Percentiles rank a stretch among this genome's conserved stretches.
These are phyloP conservation scores for Tinamus guttatus DNA, from an alignment of 2,113 vertebrate genomes.

Conservation along the genomic window DNA sequence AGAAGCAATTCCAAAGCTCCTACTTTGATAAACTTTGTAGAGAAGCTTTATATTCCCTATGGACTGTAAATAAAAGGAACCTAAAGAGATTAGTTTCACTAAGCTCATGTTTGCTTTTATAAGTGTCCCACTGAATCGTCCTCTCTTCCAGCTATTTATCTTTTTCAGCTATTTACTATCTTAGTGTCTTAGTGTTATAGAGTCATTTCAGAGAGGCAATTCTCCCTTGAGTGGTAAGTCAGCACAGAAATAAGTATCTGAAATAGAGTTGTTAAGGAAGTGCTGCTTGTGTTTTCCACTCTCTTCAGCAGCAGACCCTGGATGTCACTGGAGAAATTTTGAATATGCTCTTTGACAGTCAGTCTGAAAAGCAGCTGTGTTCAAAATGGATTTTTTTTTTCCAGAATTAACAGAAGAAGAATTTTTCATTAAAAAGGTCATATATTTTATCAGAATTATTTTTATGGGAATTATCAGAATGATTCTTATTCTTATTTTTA, in stretches of 20 bases:
- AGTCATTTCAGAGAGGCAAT: not conserved
- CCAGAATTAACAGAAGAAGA: not conserved
- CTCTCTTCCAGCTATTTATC: not conserved
- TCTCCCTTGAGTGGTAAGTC: fast-evolving
- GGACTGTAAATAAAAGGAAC: not conserved
- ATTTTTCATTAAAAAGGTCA: not conserved
- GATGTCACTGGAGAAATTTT: not conserved
- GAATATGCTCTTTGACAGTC: not conserved
- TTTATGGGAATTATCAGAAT: no score
- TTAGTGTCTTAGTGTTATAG: not conserved
- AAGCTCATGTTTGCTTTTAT: not conserved
- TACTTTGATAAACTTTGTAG: not conserved
- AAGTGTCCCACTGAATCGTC: not conserved
- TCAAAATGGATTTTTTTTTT: not conserved
- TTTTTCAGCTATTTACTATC: not conserved
- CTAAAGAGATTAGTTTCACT: not conserved
- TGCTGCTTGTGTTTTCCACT: not conserved
- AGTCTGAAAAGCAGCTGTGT: not conserved
- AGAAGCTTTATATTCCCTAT: not conserved
- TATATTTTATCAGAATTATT: no score
- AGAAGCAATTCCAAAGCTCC: not conserved
- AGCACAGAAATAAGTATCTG: not conserved
- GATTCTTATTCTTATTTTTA: no score
- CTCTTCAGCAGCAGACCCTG: not conserved
- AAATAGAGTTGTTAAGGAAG: not conserved